phyloP scores from a whole-genome alignment of 2,888 invertebrate genomes.

The Gymnosoma rotundatum region DNA sequence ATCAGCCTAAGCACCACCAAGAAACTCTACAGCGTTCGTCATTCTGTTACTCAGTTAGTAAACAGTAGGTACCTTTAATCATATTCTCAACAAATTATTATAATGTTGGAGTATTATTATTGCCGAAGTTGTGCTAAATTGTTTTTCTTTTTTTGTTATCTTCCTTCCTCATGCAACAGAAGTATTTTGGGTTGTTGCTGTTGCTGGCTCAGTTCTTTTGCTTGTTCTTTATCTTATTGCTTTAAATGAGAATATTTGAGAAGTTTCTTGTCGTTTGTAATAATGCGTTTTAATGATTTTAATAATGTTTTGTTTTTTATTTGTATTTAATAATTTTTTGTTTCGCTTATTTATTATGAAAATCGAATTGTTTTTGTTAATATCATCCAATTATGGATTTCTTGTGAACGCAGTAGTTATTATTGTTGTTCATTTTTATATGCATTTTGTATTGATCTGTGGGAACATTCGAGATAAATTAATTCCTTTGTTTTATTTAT shows the following conservation, averaged over 20 bases:
- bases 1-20: not conserved
- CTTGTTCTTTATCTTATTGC: slow-evolving; percentile 1
- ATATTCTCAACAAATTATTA: slow-evolving; percentile 81
- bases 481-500: too few relatives aligned
- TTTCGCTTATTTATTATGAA: slow-evolving; percentile 56
- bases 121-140: slow-evolving; percentile 66
- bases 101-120: slow-evolving; percentile 80
- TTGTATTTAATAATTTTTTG: slow-evolving; percentile 29
- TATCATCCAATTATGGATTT: slow-evolving; percentile 61
- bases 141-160: slow-evolving; percentile 25
- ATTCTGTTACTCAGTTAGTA: not conserved
- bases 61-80: slow-evolving; percentile 75
- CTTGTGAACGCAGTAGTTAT: slow-evolving; percentile 34
- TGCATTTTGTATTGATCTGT: slow-evolving; percentile 45
- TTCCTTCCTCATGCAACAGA: not conserved
- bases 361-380: slow-evolving; percentile 64
- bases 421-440: not conserved
- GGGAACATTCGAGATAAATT: slow-evolving; percentile 50
- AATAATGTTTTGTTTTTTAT: slow-evolving; percentile 48
- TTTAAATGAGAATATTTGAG: slow-evolving; percentile 33
- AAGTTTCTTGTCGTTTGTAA: slow-evolving; percentile 54
- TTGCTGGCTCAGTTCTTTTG: slow-evolving; percentile 13
- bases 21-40: not conserved
- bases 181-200: slow-evolving; percentile 21
- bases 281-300: slow-evolving; percentile 58